Evolutionary conservation across 2,888 invertebrate genomes (phyloP).

Genomic region (Scelioninae gen. 1): DNA sequence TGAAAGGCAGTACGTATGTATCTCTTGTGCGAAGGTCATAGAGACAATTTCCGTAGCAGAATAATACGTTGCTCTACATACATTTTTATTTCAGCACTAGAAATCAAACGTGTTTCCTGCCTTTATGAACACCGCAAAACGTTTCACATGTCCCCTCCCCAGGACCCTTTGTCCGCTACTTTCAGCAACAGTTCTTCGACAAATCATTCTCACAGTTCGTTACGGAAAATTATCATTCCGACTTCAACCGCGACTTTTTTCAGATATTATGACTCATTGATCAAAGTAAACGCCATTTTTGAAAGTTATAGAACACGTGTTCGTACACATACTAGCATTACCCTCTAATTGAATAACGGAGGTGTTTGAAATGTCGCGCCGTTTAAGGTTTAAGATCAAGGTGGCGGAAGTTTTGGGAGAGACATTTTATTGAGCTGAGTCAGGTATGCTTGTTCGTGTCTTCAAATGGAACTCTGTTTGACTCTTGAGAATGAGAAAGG

Average conservation of each 20-base stretch:
- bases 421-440: conserved; percentile 15
- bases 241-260: conserved; percentile 38
- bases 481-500: neutral
- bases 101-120: conserved; percentile 65
- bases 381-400: conserved; percentile 36
- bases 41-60: conserved; percentile 67
- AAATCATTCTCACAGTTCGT: conserved; percentile 44
- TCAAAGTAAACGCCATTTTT: conserved; percentile 32
- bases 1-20: conserved; percentile 64
- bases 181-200: conserved; percentile 47
- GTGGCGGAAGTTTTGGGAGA: conserved; percentile 18
- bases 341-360: conserved; percentile 25
- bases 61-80: conserved; percentile 68
- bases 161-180: conserved; percentile 34
- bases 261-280: conserved; percentile 27
- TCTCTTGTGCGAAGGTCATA: conserved; percentile 62
- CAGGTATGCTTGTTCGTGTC: neutral
- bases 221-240: conserved; percentile 47
- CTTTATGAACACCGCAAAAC: conserved; percentile 60
- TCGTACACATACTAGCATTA: conserved; percentile 3
- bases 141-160: conserved; percentile 35
- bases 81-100: conserved; percentile 50
- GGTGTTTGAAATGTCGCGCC: neutral
- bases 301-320: conserved; percentile 33
- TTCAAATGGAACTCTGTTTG: neutral